Evolutionary conservation across 2,113 vertebrate genomes (phyloP), one percentile per base, ranked within the genome.

Genomic region (Empidonax traillii): DNA sequence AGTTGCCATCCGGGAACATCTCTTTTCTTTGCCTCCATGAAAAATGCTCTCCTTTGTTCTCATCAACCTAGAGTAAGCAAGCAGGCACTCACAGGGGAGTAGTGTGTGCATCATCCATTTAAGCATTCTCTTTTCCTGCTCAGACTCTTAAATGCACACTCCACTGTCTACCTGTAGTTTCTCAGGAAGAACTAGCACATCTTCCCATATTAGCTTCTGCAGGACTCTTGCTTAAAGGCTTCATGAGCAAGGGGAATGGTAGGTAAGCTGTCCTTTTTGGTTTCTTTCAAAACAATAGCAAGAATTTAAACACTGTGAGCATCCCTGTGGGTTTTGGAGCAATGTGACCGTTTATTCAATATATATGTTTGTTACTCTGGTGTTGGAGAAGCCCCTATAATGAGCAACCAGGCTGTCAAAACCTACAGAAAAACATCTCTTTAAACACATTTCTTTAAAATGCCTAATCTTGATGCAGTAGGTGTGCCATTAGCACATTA

Each of bases 321-420:
- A 71, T 27, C 3, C 11, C 11, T 33, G 13, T 59, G 25, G 5
- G 25, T 75, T 93, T 86, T 69, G 25, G 33, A 89, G 31, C 7
- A 66, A n/a, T 33, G 3, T 43, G 8, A 24, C 16, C 21, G 3
- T 44, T 84, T 72, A 77, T 69, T 21, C n/a, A 63, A 6, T 3
- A 5, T 23, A 46, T 30, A 33, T 21, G 6, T 47, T 89, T 63
- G 9, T 90, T 43, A 46, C 37, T 66, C 15, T 82, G 14, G 12
- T 73, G 23, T 25, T 66, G n/a, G 12, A 77, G 31, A 89, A 59
- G 20, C 8, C 58, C 16, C 15, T 0, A 0, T 33, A 16, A 5
- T 14, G 23, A 77, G 22, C 14, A 69, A 25, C 8, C 5, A 66
- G 19, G 11, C 11, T 31, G 65, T 31, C 15, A 56, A 72, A 87